phyloP scores from a whole-genome alignment of 2,113 vertebrate species.

The Eclectus roratus region DNA sequence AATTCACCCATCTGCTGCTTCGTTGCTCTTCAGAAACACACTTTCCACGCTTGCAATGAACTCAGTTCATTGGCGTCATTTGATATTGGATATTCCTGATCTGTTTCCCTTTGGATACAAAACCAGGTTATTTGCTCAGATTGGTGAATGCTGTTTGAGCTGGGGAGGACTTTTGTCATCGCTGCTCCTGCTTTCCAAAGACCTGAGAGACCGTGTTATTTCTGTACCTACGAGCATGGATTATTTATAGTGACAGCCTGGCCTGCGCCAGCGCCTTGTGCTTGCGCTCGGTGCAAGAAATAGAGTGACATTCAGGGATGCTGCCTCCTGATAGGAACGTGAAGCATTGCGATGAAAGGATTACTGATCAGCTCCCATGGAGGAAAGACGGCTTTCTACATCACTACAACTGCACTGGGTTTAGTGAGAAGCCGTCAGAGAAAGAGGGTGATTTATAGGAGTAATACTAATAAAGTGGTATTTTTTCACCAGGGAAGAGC shows the following conservation, averaged over 20 bases:
- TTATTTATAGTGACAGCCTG: background rate
- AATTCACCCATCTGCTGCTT: background rate
- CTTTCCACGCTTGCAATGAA: background rate
- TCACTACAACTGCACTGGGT: background rate
- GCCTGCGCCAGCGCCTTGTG: background rate
- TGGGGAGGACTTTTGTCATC: background rate
- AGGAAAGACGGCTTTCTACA: background rate
- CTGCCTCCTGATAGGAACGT: background rate
- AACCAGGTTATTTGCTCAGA: background rate
- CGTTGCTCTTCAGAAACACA: background rate
- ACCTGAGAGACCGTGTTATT: background rate
- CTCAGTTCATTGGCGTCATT: background rate
- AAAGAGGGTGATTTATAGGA: background rate
- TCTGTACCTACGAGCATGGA: background rate
- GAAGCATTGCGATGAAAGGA: background rate
- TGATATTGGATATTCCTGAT: background rate
- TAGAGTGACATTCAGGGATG: background rate
- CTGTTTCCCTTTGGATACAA: background rate
- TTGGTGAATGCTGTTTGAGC: background rate
- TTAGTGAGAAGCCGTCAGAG: background rate
- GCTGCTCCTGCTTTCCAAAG: background rate
- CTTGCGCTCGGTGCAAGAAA: background rate
- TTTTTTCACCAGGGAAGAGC: background rate
- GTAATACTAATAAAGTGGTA: background rate
- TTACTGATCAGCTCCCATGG: background rate